Conservation (phyloP, 2,797 vertebrate species). For the Tapera naevia region DNA sequence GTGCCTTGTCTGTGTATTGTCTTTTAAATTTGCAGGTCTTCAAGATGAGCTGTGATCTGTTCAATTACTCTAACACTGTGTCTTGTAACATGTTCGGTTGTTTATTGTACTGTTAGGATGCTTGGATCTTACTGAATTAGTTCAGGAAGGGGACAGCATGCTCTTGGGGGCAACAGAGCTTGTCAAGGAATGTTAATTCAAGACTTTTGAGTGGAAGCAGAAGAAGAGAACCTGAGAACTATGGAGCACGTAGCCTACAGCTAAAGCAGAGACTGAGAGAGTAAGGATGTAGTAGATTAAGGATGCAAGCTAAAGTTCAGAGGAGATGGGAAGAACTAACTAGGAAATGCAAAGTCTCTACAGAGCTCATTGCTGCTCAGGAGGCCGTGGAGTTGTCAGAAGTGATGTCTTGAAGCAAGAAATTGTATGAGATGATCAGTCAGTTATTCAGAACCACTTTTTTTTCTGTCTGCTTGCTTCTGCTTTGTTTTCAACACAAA, state of each 20-base stretch:
- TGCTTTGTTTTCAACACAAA: background rate
- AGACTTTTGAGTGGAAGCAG: background rate
- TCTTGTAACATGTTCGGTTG: background rate
- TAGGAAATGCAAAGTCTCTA: background rate
- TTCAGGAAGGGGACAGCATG: background rate
- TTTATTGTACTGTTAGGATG: background rate
- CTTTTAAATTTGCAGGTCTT: background rate
- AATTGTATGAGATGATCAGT: background rate
- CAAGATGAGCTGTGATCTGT: fast-evolving
- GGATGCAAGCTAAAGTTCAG: background rate
- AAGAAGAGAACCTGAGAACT: background rate
- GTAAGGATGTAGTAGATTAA: background rate
- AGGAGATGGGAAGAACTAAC: background rate
- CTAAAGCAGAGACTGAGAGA: background rate
- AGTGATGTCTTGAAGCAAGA: background rate
- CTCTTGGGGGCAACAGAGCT: background rate
- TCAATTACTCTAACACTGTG: background rate
- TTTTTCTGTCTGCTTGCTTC: background rate
- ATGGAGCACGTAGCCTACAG: background rate
- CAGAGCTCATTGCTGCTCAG: background rate
- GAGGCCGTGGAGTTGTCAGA: background rate
- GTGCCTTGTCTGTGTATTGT: background rate
- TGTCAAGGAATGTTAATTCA: background rate
- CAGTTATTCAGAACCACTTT: background rate
- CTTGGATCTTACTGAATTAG: background rate